A percentile compares a stretch with the other conserved stretches of the same genome.
phyloP scores from a whole-genome alignment of 2,113 vertebrate species.

The Eulemur rufifrons region DNA sequence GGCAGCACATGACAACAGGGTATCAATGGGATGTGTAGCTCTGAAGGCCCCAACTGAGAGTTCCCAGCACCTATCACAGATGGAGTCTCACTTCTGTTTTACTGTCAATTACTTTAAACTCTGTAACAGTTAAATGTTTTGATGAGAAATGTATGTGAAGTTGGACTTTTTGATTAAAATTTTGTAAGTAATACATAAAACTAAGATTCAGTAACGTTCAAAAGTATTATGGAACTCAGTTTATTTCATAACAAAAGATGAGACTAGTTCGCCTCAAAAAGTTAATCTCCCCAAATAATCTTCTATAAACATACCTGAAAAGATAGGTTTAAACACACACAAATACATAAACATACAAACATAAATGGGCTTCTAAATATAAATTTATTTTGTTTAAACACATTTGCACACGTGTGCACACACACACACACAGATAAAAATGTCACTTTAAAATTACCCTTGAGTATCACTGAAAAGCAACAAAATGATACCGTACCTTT shows the following conservation, averaged over 20 bases:
- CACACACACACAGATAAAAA: no score
- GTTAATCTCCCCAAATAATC: neutral
- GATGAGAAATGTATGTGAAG: neutral
- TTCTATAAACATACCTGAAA: neutral
- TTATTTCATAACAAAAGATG: neutral
- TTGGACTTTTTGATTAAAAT: neutral
- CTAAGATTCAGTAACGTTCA: neutral
- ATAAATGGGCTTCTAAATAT: neutral
- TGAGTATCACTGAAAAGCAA: neutral
- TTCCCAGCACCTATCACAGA: accelerated
- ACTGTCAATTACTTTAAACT: neutral
- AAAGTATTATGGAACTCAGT: neutral
- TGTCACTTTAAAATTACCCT: neutral
- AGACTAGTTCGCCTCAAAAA: neutral
- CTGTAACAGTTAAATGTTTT: neutral
- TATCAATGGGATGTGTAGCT: accelerated
- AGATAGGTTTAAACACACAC: neutral
- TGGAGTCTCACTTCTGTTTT: accelerated
- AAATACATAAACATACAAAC: neutral
- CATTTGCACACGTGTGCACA: accelerated
- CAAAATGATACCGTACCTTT: neutral
- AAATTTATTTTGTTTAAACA: neutral
- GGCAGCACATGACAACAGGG: neutral
- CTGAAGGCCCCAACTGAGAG: accelerated
- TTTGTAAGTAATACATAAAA: neutral